These are phyloP conservation scores for Neosalanx taihuensis DNA, from an alignment of 2,797 vertebrate genomes.

Conservation along the genomic window DNA sequence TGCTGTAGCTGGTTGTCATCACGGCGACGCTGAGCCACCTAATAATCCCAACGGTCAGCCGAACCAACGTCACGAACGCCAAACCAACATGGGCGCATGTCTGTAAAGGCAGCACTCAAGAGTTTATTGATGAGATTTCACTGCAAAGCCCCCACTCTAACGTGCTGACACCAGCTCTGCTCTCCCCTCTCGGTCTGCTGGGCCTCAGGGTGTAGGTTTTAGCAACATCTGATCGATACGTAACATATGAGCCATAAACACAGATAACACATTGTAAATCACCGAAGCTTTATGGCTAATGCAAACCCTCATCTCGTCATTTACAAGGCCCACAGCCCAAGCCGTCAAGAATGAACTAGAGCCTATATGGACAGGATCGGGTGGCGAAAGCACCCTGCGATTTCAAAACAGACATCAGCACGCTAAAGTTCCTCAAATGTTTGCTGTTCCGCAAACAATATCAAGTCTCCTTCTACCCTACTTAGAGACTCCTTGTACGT, in stretches of 20 bases:
- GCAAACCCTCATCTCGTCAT: too few species aligned
- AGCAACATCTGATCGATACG: too few species aligned
- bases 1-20: slow-evolving; percentile 71
- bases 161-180: background rate
- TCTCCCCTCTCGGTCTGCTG: background rate
- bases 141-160: slow-evolving; percentile 34
- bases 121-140: slow-evolving; percentile 69
- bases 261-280: background rate
- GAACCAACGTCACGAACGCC: slow-evolving; percentile 16
- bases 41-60: slow-evolving; percentile 77
- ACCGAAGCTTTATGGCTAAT: background rate
- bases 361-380: slow-evolving; percentile 19
- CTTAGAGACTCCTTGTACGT: too few species aligned
- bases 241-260: too few species aligned
- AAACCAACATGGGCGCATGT: slow-evolving; percentile 54
- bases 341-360: slow-evolving; percentile 28
- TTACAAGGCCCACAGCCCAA: background rate
- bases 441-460: background rate
- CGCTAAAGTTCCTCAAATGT: slow-evolving; percentile 19
- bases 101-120: slow-evolving; percentile 55
- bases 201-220: too few species aligned
- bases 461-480: background rate
- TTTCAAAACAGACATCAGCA: slow-evolving; percentile 25
- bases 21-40: slow-evolving; percentile 65
- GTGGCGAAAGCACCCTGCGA: slow-evolving; percentile 43